Evolutionary conservation across 2,888 invertebrate genomes (phyloP).

Genomic region (Physocephala rufipes): DNA sequence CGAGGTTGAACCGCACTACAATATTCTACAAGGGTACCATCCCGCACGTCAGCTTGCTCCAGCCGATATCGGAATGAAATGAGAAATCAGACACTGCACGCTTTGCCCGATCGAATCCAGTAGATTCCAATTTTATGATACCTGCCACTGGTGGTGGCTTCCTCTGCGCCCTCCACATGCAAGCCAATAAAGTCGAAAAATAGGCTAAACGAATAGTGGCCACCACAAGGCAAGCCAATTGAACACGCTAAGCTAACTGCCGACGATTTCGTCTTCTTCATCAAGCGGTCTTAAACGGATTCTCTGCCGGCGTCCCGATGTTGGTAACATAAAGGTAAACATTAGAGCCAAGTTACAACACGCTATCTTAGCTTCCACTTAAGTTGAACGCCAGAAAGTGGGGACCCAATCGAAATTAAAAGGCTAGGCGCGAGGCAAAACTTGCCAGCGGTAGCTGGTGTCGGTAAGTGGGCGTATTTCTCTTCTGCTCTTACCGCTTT

Average conservation of each 20-base stretch:
- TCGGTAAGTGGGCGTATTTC: constrained; percentile 13
- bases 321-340: constrained; percentile 15
- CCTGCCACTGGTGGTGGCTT: background rate
- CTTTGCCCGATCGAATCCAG: constrained; percentile 31
- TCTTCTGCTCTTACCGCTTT: background rate
- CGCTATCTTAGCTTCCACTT: constrained; percentile 21
- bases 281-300: background rate
- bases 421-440: background rate
- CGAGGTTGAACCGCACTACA: too few relatives aligned
- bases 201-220: constrained; percentile 26
- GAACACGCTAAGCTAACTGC: constrained; percentile 1
- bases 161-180: constrained; percentile 23
- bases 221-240: constrained; percentile 15
- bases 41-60: background rate
- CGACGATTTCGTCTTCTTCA: constrained; percentile 27
- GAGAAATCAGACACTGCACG: constrained; percentile 39
- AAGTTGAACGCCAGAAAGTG: background rate
- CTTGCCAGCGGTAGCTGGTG: background rate
- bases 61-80: constrained; percentile 36
- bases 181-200: constrained; percentile 12
- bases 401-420: background rate
- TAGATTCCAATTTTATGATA: constrained; percentile 13
- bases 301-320: constrained; percentile 6
- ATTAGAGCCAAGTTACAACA: constrained; percentile 23
- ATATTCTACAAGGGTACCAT: too few relatives aligned